Evolutionary conservation across 2,888 invertebrate genomes (phyloP), one percentile per base, ranked within the genome.

Genomic region (Pediacus dermestoides): DNA sequence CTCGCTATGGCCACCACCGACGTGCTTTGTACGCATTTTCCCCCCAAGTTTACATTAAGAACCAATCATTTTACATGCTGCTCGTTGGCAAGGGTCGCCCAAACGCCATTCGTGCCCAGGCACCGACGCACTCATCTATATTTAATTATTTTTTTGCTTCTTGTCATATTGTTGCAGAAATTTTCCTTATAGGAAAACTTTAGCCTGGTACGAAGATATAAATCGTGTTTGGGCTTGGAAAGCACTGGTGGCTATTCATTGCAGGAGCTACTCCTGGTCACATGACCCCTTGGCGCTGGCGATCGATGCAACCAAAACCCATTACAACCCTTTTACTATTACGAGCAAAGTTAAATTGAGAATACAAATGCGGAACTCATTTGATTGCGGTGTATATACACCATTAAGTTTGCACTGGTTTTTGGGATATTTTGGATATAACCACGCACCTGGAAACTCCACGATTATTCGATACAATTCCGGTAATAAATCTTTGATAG

Each of bases 361-460:
- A 46, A 49, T 49, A 49, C 40, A 47, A 48, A 46, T 49, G 44
- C 49, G 46, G 49, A 46, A 46, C 49, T 46, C 39, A 36, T 42
- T 46, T 35, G 46, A 44, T 44, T 49, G 49, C 49, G 46, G 49
- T 44, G 31, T 36, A 37, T 41, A 44, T 44, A 41, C 44, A 33
- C 43, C 46, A 44, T 44, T 44, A 42, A 36, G 39, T 40, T 35
- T 30, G 30, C 13, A 10, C 10, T 28, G 28, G 13, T 28, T 28
- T 28, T 28, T 28, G 14, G n/a, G n/a, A n/a, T n/a, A n/a, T n/a
- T n/a, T n/a, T n/a, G n/a, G n/a, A n/a, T n/a, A n/a, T n/a, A n/a
- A n/a, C n/a, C n/a, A n/a, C n/a, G n/a, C n/a, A n/a, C n/a, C n/a
- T n/a, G n/a, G n/a, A n/a, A n/a, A n/a, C n/a, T n/a, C n/a, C n/a